phyloP scores from a whole-genome alignment of 2,888 invertebrate species.

The Lithophane socia region DNA sequence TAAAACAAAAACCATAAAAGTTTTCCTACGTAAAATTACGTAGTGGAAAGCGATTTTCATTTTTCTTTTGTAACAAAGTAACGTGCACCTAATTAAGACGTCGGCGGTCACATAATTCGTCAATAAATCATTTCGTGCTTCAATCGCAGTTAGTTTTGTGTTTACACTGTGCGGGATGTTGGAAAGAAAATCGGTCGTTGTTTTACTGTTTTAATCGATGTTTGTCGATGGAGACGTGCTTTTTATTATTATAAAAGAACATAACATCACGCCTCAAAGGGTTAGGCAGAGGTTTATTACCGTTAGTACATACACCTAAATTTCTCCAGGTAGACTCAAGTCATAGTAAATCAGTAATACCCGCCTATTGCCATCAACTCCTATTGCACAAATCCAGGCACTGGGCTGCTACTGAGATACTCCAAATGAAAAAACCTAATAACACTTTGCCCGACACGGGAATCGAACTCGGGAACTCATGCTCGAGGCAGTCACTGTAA shows the following conservation, averaged over 20 bases:
- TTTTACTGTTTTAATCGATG: background rate
- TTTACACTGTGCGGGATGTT: slow-evolving; percentile 46
- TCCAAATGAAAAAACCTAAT: too few relatives aligned
- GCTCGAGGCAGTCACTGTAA: too few relatives aligned
- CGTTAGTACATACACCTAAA: too few relatives aligned
- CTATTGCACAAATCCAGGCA: too few relatives aligned
- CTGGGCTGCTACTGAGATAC: too few relatives aligned
- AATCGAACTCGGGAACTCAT: too few relatives aligned
- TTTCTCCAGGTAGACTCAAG: too few relatives aligned
- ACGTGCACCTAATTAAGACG: slow-evolving; percentile 78
- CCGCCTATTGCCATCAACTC: too few relatives aligned
- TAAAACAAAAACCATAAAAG: slow-evolving; percentile 29
- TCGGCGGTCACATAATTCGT: slow-evolving; percentile 75
- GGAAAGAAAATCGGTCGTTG: background rate
- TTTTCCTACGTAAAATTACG: slow-evolving; percentile 44
- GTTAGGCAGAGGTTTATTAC: background rate
- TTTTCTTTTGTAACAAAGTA: slow-evolving; percentile 54
- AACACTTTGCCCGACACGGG: too few relatives aligned
- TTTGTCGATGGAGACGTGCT: background rate
- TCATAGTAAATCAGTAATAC: too few relatives aligned
- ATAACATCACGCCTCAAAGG: background rate
- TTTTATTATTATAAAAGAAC: background rate
- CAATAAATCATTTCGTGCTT: slow-evolving; percentile 77
- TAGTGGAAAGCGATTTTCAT: slow-evolving; percentile 48
- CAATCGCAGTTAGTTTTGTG: slow-evolving; percentile 65